Evolutionary conservation across 2,888 invertebrate genomes (phyloP).

Genomic region (Gnatocerus cornutus): DNA sequence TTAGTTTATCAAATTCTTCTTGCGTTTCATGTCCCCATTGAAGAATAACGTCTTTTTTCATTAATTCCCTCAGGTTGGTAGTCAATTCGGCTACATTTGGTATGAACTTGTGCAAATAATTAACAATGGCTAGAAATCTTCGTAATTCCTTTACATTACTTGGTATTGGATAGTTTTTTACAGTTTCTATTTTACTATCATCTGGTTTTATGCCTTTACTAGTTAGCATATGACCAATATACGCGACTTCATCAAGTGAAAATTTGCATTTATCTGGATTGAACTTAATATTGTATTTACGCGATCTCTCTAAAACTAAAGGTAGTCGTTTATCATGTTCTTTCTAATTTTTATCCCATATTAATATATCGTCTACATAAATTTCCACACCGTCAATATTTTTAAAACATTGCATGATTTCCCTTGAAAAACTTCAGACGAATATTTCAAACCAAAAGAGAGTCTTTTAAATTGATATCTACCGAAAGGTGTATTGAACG

Average conservation of each 20-base stretch:
- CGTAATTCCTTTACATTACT: constrained; percentile 28
- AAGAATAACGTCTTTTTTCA: constrained; percentile 31
- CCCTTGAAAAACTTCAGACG: not conserved
- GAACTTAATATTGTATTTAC: no score
- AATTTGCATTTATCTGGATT: no score
- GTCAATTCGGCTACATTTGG: constrained; percentile 35
- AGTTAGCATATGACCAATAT: not conserved
- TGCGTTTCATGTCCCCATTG: constrained; percentile 14
- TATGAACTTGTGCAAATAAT: constrained; percentile 35
- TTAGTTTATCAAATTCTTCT: constrained; percentile 20
- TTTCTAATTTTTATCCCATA: no score
- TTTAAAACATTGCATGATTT: not conserved
- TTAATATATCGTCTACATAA: no score
- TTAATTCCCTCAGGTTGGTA: constrained; percentile 1
- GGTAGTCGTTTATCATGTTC: no score
- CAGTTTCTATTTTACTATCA: constrained; percentile 6
- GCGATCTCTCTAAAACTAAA: no score
- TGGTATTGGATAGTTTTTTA: not conserved
- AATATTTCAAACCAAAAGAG: no score
- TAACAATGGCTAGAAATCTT: constrained; percentile 41
- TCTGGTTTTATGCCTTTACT: constrained; percentile 15
- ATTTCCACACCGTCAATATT: no score
- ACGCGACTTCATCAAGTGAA: no score
- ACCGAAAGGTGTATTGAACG: constrained; percentile 1
- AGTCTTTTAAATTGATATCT: not conserved